Base-by-base conservation (phyloP, 2,113 vertebrate species). In the Monarcha castaneiventris region DNA sequence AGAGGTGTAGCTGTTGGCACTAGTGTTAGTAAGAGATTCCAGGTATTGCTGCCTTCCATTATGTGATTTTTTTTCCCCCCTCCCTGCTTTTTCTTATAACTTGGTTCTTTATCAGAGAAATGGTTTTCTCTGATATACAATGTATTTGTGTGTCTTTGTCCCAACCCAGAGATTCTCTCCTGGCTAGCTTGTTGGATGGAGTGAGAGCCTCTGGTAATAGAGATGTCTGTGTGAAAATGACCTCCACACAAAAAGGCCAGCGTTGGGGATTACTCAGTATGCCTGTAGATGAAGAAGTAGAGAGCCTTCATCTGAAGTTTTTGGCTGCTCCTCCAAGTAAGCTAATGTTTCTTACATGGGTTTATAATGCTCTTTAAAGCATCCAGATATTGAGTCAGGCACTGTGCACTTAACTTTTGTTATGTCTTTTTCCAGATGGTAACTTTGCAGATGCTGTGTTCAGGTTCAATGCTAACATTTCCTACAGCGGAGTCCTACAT, bases 231-330 rank as follows among this genome's bases (percentile, higher is more conserved):
- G 99, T 99, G 66, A 99, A 99, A 97, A 99, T 99, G 99, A 98
- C 98, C 15, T 95, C 99, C 46, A 99, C 99, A 1, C 98, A 98
- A 29, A 98, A 99, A 97, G 99, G 99, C 16, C 99, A 99, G 83
- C 98, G 99, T 22, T 99, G 99, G 99, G 99, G 99, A 12, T 97
- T 99, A 29, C 97, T 99, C 83, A 99, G 99, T 97, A 99, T 99
- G 98, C 99, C 99, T 13, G 99, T 99, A n/a, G 99, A 99, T 39
- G 99, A 99, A 96, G 99, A 99, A 94, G 99, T 99, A 89, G 99
- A 99, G 97, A 99, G 99, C 86, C 98, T 99, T 95, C 99, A 99
- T 97, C 98, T 99, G 76, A 98, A 98, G 89, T 99, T 99, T 97
- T 98, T 99, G 89, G 99, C 99, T 61, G 96, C 99, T 59, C 99